Base-by-base conservation (phyloP, 2,113 vertebrate species). In the Pelobates fuscus region DNA sequence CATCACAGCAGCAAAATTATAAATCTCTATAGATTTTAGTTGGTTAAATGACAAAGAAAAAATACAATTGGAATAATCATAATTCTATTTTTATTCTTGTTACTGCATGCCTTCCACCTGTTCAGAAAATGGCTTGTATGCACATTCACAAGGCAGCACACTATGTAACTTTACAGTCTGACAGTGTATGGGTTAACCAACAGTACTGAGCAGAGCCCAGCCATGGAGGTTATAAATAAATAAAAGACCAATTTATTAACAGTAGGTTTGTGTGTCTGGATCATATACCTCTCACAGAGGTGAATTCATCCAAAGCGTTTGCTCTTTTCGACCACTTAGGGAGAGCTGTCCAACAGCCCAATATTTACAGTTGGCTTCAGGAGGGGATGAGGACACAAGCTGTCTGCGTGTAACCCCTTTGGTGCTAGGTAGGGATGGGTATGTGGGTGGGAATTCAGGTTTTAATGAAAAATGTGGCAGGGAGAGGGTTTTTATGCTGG, bases 331-430 rank as follows among this genome's bases (percentile, higher is more conserved):
- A 25, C 63, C 64, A 59, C 52, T 60, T 75, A 60, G 24, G 63
- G 37, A 75, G 52, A 59, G 54, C 72, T 75, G 72, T 77, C 65
- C 73, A 77, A 52, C n/a, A 17, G 30, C 41, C 64, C 65, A 77
- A 77, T 77, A 77, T 77, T 77, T 77, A 77, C 43, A 46, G 65
- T 54, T 55, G 14, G 73, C 26, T 60, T 77, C 32, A 17, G 71
- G 27, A 8, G 44, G 41, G 8, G 5, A 41, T 29, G 30, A 74
- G 24, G 26, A 76, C 63, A 76, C 63, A 60, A 54, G n/a, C 64
- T 14, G 73, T 41, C 17, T 43, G 37, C 44, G 44, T 49, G 59
- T 68, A 77, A 77, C 64, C 62, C 46, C 65, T 68, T 68, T 65
- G 32, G 26, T 61, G 73, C 25, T 37, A 55, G 57, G 55, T 37